phyloP scores from a whole-genome alignment of 2,888 invertebrate species.

The Calameuta pallipes region DNA sequence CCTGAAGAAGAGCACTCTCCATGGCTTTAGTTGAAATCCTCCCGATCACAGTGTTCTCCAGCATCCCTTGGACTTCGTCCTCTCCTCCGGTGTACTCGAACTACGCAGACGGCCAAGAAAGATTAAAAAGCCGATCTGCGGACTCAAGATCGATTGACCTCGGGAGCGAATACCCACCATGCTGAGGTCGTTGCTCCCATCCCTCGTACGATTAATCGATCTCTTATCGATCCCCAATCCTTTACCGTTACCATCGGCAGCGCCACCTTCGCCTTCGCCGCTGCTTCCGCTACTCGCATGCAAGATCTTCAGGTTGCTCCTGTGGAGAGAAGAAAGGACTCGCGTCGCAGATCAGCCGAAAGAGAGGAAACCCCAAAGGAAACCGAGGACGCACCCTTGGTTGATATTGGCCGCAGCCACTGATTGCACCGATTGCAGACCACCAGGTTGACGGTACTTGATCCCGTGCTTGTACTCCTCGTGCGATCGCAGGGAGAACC shows the following conservation, averaged over 20 bases:
- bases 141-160: no score
- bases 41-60: constrained; percentile 75
- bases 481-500: constrained; percentile 69
- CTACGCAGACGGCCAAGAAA: no score
- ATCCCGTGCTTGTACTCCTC: constrained; percentile 71
- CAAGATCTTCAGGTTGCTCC: constrained; percentile 15
- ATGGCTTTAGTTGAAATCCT: constrained; percentile 79
- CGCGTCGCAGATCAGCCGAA: constrained; percentile 58
- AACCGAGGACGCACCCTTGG: neutral
- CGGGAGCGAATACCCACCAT: no score
- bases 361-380: constrained; percentile 13
- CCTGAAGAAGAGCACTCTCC: constrained; percentile 73
- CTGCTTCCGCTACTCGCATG: constrained; percentile 12
- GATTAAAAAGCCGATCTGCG: no score
- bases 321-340: constrained; percentile 30
- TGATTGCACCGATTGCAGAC: constrained; percentile 1
- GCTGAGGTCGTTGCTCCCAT: no score
- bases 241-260: no score
- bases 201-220: no score
- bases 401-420: neutral
- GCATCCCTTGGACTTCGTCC: no score
- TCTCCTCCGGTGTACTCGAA: no score
- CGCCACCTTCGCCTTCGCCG: no score
- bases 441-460: constrained; percentile 55
- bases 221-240: no score